These are phyloP conservation scores for Machaerirhynchus nigripectus DNA, from an alignment of 2,113 vertebrate species.

Conservation along the genomic window DNA sequence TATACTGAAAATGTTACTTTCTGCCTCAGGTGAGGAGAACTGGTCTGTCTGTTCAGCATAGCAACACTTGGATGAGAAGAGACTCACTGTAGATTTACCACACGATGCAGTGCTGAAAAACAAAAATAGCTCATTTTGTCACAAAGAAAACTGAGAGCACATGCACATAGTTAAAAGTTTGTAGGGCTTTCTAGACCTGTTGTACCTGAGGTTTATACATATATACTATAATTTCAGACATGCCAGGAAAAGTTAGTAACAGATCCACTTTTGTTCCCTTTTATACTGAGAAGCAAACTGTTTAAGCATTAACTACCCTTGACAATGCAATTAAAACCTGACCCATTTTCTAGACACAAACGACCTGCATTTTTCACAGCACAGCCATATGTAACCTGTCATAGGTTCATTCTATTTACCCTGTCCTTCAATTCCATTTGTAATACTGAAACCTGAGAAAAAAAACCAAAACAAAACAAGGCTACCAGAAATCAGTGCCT, in stretches of 20 bases:
- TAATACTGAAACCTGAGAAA: background rate
- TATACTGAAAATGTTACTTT: background rate
- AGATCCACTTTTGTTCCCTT: background rate
- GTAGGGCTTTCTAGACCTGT: background rate
- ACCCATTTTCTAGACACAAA: background rate
- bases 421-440: background rate
- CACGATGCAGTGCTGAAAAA: background rate
- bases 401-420: background rate
- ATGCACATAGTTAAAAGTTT: background rate
- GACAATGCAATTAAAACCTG: background rate
- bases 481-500: background rate
- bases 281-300: background rate
- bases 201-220: background rate
- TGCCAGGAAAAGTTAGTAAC: background rate
- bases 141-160: background rate
- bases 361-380: background rate
- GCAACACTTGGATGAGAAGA: background rate
- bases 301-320: background rate
- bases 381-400: background rate
- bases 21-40: background rate
- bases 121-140: background rate
- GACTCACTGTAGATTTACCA: background rate
- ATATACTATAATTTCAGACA: background rate
- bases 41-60: background rate
- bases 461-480: background rate